Percentiles rank a stretch among this genome's conserved stretches.
Conservation (phyloP, 2,113 vertebrate species). For the Cephalopterus ornatus region DNA sequence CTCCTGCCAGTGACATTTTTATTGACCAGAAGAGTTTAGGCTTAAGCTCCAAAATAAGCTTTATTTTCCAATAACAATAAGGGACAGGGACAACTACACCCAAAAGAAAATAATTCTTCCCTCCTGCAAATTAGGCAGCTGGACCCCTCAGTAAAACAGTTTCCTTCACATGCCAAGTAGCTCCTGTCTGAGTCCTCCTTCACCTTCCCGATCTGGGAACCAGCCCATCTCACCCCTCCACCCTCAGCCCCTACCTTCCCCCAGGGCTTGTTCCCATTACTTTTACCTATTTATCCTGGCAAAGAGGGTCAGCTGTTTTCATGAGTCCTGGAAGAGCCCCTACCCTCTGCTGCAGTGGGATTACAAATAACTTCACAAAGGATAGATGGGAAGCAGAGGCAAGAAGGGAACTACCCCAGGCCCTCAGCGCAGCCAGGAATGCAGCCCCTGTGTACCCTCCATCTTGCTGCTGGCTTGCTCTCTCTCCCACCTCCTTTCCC, state of each 20-base stretch:
- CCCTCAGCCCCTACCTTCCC: background rate
- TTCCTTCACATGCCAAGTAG: background rate
- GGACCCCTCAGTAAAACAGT: background rate
- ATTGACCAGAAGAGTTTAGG: background rate
- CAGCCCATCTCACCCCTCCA: background rate
- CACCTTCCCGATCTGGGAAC: background rate
- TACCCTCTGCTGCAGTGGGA: background rate
- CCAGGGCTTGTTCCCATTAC: background rate
- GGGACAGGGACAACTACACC: background rate
- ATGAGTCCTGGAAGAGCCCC: background rate
- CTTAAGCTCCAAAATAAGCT: background rate
- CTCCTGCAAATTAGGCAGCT: conserved; percentile 3
- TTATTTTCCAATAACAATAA: background rate
- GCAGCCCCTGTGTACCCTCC: background rate
- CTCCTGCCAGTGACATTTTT: background rate
- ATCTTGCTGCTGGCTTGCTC: background rate
- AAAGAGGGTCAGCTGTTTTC: background rate
- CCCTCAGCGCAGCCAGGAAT: background rate
- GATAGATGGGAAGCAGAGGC: background rate
- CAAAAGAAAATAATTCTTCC: background rate
- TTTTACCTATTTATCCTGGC: conserved; percentile 13
- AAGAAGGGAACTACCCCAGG: background rate
- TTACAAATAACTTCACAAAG: background rate
- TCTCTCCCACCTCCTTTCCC: background rate
- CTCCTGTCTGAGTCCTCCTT: background rate